Conservation (phyloP, 2,113 vertebrate genomes). For the Ellobius talpinus region DNA sequence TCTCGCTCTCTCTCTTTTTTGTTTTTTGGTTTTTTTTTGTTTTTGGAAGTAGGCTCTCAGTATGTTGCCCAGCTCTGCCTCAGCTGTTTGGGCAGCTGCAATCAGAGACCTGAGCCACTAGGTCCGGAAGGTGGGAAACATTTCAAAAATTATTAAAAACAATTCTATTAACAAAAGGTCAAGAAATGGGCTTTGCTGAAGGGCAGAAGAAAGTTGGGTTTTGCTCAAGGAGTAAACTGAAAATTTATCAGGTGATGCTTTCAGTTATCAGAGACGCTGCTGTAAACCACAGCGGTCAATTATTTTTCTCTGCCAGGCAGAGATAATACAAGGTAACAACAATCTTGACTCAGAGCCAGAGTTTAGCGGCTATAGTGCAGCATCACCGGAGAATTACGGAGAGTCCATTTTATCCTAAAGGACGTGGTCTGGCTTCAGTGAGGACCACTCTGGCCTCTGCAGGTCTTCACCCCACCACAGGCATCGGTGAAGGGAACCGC, state of each 20-base stretch:
- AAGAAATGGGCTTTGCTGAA: slow-evolving; percentile 51
- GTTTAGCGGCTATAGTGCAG: not conserved
- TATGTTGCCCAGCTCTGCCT: not conserved
- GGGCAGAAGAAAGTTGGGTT: not conserved
- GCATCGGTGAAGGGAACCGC: not conserved
- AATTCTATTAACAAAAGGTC: not conserved
- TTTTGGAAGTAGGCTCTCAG: not conserved
- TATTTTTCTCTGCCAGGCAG: not conserved
- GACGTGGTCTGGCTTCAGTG: not conserved
- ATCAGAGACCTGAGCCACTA: too few species aligned
- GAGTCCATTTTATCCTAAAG: not conserved
- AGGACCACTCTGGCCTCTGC: not conserved
- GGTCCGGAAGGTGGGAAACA: not conserved
- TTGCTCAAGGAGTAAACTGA: slow-evolving; percentile 5
- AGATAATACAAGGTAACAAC: slow-evolving; percentile 16
- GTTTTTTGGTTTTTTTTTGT: not conserved
- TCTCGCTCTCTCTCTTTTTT: not conserved
- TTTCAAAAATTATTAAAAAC: slow-evolving; percentile 36
- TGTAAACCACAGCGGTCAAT: not conserved
- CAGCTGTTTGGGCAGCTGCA: not conserved
- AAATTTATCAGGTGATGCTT: slow-evolving; percentile 17
- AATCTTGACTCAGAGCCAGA: not conserved
- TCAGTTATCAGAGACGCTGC: slow-evolving; percentile 3
- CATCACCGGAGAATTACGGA: not conserved
- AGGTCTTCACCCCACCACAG: not conserved